phyloP scores from a whole-genome alignment of 2,113 vertebrate species.

The Sebastes fasciatus region DNA sequence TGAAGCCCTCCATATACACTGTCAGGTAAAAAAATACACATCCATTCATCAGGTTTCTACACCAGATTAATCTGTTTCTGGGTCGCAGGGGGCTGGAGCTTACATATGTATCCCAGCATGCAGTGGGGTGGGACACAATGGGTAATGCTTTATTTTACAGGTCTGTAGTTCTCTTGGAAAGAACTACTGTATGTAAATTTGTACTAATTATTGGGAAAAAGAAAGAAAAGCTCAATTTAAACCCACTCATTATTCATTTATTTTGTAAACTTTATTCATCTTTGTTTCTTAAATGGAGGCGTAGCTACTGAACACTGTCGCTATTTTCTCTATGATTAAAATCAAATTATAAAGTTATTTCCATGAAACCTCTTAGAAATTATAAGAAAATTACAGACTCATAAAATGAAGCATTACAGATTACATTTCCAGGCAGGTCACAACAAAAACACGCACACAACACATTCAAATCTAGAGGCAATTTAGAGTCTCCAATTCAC shows the following conservation, averaged over 20 bases:
- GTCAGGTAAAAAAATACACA: neutral
- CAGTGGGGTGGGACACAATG: neutral
- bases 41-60: neutral
- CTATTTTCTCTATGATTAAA: neutral
- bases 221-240: neutral
- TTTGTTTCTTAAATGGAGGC: neutral
- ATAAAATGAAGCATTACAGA: neutral
- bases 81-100: neutral
- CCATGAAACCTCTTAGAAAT: neutral
- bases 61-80: neutral
- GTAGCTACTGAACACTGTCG: neutral
- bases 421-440: neutral
- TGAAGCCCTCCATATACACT: constrained; percentile 85
- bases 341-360: neutral
- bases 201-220: neutral
- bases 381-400: neutral
- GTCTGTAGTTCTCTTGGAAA: neutral
- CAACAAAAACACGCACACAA: neutral
- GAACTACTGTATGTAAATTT: neutral
- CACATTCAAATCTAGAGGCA: neutral
- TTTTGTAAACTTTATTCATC: neutral
- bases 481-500: neutral
- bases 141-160: neutral
- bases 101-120: neutral
- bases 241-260: neutral